These are phyloP conservation scores for Grapholita molesta DNA, from an alignment of 1,140 invertebrate genomes.

Conservation along the genomic window DNA sequence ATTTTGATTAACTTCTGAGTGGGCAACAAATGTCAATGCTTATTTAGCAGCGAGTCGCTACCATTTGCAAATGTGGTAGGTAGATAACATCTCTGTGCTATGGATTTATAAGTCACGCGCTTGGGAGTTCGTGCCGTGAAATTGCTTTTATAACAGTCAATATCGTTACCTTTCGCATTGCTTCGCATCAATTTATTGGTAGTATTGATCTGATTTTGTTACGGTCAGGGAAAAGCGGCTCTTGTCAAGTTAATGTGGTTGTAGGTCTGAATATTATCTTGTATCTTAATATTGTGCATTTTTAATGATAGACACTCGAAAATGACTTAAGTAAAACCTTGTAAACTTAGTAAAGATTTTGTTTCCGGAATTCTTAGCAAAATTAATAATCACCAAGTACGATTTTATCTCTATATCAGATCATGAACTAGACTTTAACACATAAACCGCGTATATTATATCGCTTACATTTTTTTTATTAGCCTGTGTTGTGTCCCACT, in stretches of 20 bases:
- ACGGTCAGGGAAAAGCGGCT: not conserved
- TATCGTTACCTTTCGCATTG: slow-evolving; percentile 26
- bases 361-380: too few species aligned
- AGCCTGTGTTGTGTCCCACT: too few species aligned
- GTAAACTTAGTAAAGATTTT: too few species aligned
- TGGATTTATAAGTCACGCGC: slow-evolving; percentile 51
- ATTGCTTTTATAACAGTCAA: slow-evolving; percentile 26
- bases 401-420: too few species aligned
- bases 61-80: not conserved
- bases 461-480: too few species aligned
- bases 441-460: too few species aligned
- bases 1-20: not conserved
- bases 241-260: not conserved
- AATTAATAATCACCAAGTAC: too few species aligned
- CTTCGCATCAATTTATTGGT: slow-evolving; percentile 23
- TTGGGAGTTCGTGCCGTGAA: slow-evolving; percentile 41
- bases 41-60: not conserved
- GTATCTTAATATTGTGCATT: not conserved
- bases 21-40: not conserved
- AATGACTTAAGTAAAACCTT: too few species aligned
- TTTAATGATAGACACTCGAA: too few species aligned
- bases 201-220: not conserved
- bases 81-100: slow-evolving; percentile 1
- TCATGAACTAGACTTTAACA: too few species aligned
- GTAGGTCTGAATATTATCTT: not conserved